Conservation (phyloP, 2,888 invertebrate genomes). For the Ophion costatus region DNA sequence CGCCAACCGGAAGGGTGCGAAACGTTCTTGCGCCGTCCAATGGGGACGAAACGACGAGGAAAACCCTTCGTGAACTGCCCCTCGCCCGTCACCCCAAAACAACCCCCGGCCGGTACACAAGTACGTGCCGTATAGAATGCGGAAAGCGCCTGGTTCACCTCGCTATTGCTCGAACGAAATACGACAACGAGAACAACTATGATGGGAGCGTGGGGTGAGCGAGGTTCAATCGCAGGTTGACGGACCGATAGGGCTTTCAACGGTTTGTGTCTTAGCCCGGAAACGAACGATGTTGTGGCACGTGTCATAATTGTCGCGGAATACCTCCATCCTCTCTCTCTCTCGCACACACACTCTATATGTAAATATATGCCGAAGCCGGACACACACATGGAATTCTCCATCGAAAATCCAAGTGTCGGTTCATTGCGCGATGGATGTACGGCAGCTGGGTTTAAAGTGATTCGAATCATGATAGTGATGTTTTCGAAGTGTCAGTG, state of each 20-base stretch:
- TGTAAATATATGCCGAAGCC: no score
- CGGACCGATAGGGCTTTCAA: constrained; percentile 75
- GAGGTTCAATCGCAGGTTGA: constrained; percentile 74
- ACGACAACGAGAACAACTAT: constrained; percentile 41
- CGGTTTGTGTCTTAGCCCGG: constrained; percentile 73
- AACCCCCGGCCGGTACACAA: constrained; percentile 3
- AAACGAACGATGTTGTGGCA: constrained; percentile 69
- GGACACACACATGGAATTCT: no score
- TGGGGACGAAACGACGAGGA: constrained; percentile 68
- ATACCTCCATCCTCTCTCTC: not conserved
- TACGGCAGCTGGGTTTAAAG: no score
- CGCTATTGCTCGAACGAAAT: constrained; percentile 41
- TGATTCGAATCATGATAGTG: no score
- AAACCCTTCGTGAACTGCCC: constrained; percentile 68
- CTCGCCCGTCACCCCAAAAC: constrained; percentile 53
- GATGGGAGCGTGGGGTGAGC: constrained; percentile 52
- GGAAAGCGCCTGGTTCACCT: constrained; percentile 38
- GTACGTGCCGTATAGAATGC: constrained; percentile 20
- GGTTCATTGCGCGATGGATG: no score
- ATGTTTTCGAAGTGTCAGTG: no score
- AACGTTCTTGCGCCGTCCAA: constrained; percentile 77
- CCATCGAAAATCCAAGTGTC: no score
- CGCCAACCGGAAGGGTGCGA: constrained; percentile 75
- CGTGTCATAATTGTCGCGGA: constrained; percentile 65
- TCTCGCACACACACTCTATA: no score